Conservation (phyloP, 2,888 invertebrate genomes). For the Lasioglossum marginatum region DNA sequence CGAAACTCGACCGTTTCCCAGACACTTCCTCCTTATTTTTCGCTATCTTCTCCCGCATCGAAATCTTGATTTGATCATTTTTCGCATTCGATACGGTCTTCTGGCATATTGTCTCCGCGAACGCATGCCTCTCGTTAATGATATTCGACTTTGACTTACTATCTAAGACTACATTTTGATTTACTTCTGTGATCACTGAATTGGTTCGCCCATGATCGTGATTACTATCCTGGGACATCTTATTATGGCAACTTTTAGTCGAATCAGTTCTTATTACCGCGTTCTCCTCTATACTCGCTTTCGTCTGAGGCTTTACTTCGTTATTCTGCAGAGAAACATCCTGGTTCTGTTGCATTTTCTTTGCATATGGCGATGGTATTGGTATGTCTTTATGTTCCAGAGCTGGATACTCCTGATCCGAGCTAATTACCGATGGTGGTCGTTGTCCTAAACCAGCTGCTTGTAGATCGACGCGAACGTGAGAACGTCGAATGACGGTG, state of each 20-base stretch:
- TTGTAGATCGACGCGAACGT: slow-evolving; percentile 87
- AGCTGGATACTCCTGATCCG: slow-evolving; percentile 80
- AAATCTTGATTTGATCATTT: slow-evolving; percentile 80
- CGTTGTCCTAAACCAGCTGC: slow-evolving; percentile 88
- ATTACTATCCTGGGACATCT: slow-evolving; percentile 70
- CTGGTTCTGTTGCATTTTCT: slow-evolving; percentile 71
- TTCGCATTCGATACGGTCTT: slow-evolving; percentile 80
- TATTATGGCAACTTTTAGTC: slow-evolving; percentile 56
- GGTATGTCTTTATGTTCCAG: slow-evolving; percentile 79
- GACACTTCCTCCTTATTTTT: slow-evolving; percentile 78
- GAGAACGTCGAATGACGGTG: slow-evolving; percentile 81
- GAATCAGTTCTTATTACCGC: slow-evolving; percentile 39
- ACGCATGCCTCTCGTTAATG: slow-evolving; percentile 66
- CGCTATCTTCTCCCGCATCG: slow-evolving; percentile 77
- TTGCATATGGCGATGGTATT: slow-evolving; percentile 77
- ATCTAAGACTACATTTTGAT: slow-evolving; percentile 66
- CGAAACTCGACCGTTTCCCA: slow-evolving; percentile 78
- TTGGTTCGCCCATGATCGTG: slow-evolving; percentile 53
- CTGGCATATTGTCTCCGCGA: slow-evolving; percentile 66
- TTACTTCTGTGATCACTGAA: slow-evolving; percentile 58
- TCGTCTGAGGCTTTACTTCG: slow-evolving; percentile 58
- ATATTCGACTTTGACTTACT: slow-evolving; percentile 67
- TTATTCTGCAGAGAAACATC: slow-evolving; percentile 56
- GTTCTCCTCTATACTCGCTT: slow-evolving; percentile 43
- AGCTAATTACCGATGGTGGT: slow-evolving; percentile 89